Evolutionary conservation across 2,888 invertebrate species (phyloP).

Genomic region (Dynastes tityus): DNA sequence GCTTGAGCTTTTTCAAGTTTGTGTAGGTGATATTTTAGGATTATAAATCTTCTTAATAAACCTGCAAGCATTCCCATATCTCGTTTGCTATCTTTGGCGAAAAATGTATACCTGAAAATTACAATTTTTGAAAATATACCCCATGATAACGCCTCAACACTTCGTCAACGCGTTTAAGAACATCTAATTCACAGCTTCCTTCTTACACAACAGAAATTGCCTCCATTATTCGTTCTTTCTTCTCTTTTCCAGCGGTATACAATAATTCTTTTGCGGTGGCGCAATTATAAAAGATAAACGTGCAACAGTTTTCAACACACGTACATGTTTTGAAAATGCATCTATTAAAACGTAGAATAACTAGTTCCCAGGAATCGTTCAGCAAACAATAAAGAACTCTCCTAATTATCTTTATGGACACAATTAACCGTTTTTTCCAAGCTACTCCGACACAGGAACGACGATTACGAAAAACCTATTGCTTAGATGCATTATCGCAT

Average conservation of each 20-base stretch:
- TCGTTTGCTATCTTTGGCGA: no score
- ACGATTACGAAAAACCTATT: slow-evolving; percentile 16
- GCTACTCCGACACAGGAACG: slow-evolving; percentile 5
- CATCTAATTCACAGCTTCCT: no score
- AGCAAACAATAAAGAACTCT: slow-evolving; percentile 19
- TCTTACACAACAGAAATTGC: neutral
- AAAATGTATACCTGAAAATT: no score
- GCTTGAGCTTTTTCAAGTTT: no score
- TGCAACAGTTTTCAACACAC: slow-evolving; percentile 7
- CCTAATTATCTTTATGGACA: slow-evolving; percentile 24
- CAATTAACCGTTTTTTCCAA: slow-evolving; percentile 18
- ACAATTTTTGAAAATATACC: no score
- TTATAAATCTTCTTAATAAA: no score
- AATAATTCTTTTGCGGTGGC: no score
- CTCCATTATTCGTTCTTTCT: neutral
- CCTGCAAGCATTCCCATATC: no score
- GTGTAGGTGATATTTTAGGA: no score
- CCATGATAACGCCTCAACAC: no score
- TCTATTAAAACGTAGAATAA: neutral
- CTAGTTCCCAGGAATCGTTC: slow-evolving; percentile 15
- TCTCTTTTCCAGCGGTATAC: neutral
- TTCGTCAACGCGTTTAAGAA: no score
- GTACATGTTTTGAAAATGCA: neutral
- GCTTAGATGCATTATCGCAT: slow-evolving; percentile 20
- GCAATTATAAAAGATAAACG: no score